Conservation (phyloP, 2,888 invertebrate species). For the Eurois occulta region DNA sequence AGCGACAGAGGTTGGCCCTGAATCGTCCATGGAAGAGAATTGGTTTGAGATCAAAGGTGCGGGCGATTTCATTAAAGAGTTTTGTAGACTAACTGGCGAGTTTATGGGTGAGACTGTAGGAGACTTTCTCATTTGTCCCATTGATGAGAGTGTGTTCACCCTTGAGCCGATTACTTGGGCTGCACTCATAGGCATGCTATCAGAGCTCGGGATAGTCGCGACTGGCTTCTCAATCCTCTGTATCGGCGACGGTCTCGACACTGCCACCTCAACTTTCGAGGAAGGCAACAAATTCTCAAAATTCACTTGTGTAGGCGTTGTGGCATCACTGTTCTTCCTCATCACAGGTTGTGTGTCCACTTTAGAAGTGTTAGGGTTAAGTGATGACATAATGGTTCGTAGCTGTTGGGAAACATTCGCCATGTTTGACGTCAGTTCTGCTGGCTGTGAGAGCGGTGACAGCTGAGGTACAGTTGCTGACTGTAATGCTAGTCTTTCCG, state of each 20-base stretch:
- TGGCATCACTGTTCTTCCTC: constrained; percentile 85
- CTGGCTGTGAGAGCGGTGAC: constrained; percentile 93
- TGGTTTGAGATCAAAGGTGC: constrained; percentile 84
- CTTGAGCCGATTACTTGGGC: constrained; percentile 84
- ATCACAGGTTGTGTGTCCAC: constrained; percentile 87
- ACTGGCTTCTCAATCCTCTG: constrained; percentile 82
- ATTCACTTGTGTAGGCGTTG: constrained; percentile 87
- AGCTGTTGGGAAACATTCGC: constrained; percentile 93
- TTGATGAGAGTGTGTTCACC: constrained; percentile 83
- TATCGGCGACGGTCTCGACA: constrained; percentile 82
- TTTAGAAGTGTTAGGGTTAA: constrained; percentile 89
- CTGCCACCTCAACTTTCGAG: constrained; percentile 87
- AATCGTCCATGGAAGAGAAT: constrained; percentile 79
- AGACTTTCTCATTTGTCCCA: constrained; percentile 85
- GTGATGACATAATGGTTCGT: constrained; percentile 92
- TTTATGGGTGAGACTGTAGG: constrained; percentile 87
- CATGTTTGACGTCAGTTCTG: constrained; percentile 93
- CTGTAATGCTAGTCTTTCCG: constrained; percentile 82
- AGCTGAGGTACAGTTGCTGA: constrained; percentile 92
- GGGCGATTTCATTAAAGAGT: constrained; percentile 85
- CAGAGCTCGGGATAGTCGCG: constrained; percentile 74
- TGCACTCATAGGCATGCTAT: constrained; percentile 82
- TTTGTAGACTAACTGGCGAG: constrained; percentile 83
- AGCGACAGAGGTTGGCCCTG: constrained; percentile 75
- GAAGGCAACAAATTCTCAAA: constrained; percentile 88